Evolutionary conservation across 2,113 vertebrate genomes (phyloP).

Genomic region (Formicarius rufipectus): DNA sequence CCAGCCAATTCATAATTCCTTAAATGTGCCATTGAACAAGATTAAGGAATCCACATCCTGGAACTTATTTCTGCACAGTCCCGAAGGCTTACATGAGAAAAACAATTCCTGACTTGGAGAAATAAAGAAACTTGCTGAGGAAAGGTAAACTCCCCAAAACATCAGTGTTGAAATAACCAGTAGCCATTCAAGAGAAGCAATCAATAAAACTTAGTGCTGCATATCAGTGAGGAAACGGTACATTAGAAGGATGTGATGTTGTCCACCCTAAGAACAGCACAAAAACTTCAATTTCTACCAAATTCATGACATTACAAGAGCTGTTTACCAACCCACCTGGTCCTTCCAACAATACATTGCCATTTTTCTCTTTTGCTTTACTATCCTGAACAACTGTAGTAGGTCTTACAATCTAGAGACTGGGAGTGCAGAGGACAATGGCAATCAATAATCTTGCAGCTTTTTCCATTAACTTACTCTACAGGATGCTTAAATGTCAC

Average conservation of each 20-base stretch:
- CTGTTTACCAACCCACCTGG: not conserved
- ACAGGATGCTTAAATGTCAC: not conserved
- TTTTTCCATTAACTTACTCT: not conserved
- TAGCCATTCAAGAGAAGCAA: not conserved
- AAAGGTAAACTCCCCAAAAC: not conserved
- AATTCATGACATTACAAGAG: not conserved
- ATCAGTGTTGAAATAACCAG: not conserved
- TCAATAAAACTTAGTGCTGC: not conserved
- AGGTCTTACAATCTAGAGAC: not conserved
- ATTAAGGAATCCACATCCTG: not conserved
- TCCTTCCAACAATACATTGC: not conserved
- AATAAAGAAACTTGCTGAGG: not conserved
- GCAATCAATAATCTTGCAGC: not conserved
- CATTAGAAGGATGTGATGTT: not conserved
- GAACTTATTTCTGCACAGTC: not conserved
- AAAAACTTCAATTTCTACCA: not conserved
- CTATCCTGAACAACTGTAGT: not conserved
- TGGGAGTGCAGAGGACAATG: fast-evolving
- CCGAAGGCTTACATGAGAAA: not conserved
- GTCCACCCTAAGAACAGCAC: not conserved
- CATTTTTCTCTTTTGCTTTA: not conserved
- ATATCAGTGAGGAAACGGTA: fast-evolving
- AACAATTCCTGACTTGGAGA: not conserved
- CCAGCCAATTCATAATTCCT: not conserved
- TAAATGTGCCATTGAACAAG: not conserved